Evolutionary conservation across 2,113 vertebrate species (phyloP).

Genomic region (Leptocoma aspasia): DNA sequence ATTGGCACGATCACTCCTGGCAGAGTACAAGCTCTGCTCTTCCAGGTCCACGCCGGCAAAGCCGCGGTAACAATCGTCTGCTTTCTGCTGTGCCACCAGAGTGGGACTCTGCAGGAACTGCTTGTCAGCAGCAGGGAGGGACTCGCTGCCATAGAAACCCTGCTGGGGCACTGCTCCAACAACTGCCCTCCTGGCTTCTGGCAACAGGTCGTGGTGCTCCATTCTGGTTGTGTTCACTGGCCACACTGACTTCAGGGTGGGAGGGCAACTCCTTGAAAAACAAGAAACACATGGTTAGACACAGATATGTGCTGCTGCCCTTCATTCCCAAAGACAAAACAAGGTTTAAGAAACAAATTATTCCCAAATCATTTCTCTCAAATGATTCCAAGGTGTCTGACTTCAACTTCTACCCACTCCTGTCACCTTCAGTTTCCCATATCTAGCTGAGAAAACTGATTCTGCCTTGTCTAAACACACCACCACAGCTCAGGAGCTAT

Average conservation of each 20-base stretch:
- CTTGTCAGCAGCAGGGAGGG: slow-evolving; percentile 67
- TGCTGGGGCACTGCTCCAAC: slow-evolving; percentile 69
- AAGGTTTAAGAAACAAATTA: background rate
- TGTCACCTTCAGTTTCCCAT: background rate
- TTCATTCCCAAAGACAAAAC: background rate
- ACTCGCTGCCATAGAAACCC: slow-evolving; percentile 67
- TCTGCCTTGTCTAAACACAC: background rate
- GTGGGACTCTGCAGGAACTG: slow-evolving; percentile 56
- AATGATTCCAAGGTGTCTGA: background rate
- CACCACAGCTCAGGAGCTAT: background rate
- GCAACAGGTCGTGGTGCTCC: slow-evolving; percentile 75
- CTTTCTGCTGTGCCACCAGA: slow-evolving; percentile 65
- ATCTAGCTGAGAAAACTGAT: background rate
- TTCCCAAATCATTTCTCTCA: background rate
- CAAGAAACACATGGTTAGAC: slow-evolving; percentile 45
- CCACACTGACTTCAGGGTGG: slow-evolving; percentile 80
- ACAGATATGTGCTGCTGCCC: background rate
- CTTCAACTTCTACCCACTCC: background rate
- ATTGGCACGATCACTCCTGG: slow-evolving; percentile 61
- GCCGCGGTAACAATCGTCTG: slow-evolving; percentile 66
- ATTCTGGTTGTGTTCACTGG: slow-evolving; percentile 71
- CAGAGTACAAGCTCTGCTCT: slow-evolving; percentile 69
- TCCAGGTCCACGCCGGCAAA: slow-evolving; percentile 65
- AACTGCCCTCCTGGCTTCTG: slow-evolving; percentile 74
- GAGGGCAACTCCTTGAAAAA: slow-evolving; percentile 74